phyloP scores from a whole-genome alignment of 2,888 invertebrate species.

The Leptarthrus brevirostris region DNA sequence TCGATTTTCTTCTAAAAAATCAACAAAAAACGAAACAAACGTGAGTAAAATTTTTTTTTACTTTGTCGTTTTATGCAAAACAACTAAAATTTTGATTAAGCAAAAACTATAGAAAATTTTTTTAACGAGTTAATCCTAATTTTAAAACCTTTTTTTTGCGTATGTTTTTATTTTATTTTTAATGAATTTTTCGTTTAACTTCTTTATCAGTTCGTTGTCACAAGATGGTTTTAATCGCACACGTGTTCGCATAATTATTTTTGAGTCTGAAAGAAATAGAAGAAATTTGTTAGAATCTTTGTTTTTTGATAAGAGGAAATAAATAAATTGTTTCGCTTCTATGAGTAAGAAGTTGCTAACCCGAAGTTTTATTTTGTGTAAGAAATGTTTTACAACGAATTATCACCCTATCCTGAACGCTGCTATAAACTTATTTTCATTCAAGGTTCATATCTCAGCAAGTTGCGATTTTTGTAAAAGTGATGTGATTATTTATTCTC shows the following conservation, averaged over 20 bases:
- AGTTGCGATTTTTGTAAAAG: no score
- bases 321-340: no score
- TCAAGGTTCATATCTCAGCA: no score
- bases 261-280: slow-evolving; percentile 37
- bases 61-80: slow-evolving; percentile 11
- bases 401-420: no score
- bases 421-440: no score
- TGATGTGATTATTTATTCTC: no score
- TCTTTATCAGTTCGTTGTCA: slow-evolving; percentile 39
- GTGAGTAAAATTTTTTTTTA: slow-evolving; percentile 1
- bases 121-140: slow-evolving; percentile 35
- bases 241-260: slow-evolving; percentile 44
- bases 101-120: slow-evolving; percentile 37
- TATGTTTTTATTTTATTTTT: slow-evolving; percentile 17
- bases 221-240: slow-evolving; percentile 44
- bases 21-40: slow-evolving; percentile 28
- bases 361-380: no score
- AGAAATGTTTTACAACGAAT: no score
- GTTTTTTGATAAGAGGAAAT: no score
- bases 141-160: slow-evolving; percentile 24
- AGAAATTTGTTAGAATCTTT: not conserved
- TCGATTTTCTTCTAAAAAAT: slow-evolving; percentile 6
- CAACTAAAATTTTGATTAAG: slow-evolving; percentile 31
- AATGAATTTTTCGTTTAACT: slow-evolving; percentile 21
- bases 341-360: no score